Conservation (phyloP, 2,888 invertebrate species). For the Neelides folsomi region DNA sequence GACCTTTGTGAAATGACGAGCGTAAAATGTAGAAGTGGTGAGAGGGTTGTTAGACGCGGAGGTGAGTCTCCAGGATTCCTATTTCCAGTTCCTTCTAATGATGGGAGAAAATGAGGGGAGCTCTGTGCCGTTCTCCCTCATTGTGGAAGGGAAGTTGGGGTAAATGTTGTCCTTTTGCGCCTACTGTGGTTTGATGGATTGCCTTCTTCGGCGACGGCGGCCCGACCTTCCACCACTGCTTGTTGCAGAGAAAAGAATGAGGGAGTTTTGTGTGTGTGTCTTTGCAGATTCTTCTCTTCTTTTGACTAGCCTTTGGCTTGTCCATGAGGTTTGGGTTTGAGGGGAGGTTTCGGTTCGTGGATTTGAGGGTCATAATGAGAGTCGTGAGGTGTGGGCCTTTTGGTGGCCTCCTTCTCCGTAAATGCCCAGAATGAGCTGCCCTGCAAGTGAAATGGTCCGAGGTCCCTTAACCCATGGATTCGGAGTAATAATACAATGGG, state of each 20-base stretch:
- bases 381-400: no score
- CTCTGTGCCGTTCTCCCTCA: not conserved
- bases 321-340: no score
- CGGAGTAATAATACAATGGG: constrained; percentile 14
- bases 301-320: no score
- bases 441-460: no score
- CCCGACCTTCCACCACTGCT: not conserved
- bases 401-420: no score
- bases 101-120: not conserved
- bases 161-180: constrained; percentile 12
- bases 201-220: constrained; percentile 9
- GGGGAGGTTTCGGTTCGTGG: no score
- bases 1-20: constrained; percentile 10
- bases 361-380: no score
- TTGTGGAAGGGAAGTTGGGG: not conserved
- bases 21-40: constrained; percentile 7
- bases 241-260: not conserved
- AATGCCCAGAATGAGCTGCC: no score
- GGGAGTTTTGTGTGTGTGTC: not conserved
- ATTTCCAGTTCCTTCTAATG: not conserved
- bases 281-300: not conserved
- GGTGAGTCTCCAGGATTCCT: not conserved
- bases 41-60: not conserved
- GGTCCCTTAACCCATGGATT: not conserved
- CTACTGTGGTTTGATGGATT: constrained; percentile 33